Evolutionary conservation across 2,797 vertebrate genomes (phyloP).

Genomic region (Ciconia nigra): DNA sequence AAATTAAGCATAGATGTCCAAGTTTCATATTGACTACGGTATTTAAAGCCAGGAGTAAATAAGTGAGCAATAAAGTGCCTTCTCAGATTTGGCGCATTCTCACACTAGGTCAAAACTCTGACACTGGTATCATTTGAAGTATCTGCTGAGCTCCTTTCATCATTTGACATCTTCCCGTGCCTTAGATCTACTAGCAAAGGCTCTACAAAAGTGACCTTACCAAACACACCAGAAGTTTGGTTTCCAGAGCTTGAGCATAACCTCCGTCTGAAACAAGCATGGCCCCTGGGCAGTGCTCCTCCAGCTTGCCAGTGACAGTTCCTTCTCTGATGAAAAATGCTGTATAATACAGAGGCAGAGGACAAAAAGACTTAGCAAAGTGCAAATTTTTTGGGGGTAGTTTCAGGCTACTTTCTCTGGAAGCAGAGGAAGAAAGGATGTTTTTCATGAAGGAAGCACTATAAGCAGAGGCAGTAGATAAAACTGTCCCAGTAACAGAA

Average conservation of each 20-base stretch:
- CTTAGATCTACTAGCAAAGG: not conserved
- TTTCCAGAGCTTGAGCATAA: not conserved
- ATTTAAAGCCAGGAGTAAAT: not conserved
- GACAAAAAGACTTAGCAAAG: not conserved
- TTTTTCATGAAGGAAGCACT: not conserved
- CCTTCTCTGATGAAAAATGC: not conserved
- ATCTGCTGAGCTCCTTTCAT: not conserved
- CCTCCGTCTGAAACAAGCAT: not conserved
- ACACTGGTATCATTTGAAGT: not conserved
- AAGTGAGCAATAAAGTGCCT: not conserved
- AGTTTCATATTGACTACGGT: not conserved
- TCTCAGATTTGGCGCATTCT: not conserved
- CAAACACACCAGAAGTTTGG: not conserved
- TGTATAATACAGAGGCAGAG: not conserved
- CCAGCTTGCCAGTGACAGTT: not conserved
- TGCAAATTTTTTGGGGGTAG: not conserved
- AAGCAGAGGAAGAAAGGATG: not conserved
- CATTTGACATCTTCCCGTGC: not conserved
- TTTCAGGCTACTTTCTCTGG: conserved; percentile 13
- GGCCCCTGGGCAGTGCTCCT: not conserved
- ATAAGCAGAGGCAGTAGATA: conserved; percentile 18
- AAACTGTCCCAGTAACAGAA: conserved; percentile 42
- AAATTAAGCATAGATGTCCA: not conserved
- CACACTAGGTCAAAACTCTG: not conserved
- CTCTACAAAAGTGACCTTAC: not conserved